Percentiles rank a stretch among this genome's conserved stretches.
These are phyloP conservation scores for Tupaia tana DNA, from an alignment of 2,113 vertebrate species.

Conservation along the genomic window DNA sequence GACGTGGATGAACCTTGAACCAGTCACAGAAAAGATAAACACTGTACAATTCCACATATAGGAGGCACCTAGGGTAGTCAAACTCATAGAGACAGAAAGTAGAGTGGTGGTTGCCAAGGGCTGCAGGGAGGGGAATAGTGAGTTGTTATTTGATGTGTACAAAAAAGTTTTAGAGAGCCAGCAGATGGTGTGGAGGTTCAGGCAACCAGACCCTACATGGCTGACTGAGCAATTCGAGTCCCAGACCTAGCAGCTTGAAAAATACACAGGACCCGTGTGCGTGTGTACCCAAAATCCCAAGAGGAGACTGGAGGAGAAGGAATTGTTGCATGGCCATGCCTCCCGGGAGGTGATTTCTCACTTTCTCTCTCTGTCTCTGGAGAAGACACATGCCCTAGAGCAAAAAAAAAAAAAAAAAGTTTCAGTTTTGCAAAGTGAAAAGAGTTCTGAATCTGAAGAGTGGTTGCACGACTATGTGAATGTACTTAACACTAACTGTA, in stretches of 20 bases:
- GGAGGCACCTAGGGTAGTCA: neutral
- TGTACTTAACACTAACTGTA: neutral
- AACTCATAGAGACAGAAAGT: neutral
- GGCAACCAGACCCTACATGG: too few relatives aligned
- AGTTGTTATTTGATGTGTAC: neutral
- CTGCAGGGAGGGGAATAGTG: neutral
- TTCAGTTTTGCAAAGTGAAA: neutral
- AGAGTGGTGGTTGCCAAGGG: neutral
- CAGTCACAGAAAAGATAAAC: neutral
- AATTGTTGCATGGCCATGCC: too few relatives aligned
- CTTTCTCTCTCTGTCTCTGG: too few relatives aligned
- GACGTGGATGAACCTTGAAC: neutral
- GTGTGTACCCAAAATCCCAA: too few relatives aligned
- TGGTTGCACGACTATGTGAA: neutral
- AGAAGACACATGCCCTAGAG: too few relatives aligned
- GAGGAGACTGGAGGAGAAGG: too few relatives aligned
- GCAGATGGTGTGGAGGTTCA: too few relatives aligned
- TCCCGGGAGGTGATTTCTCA: too few relatives aligned
- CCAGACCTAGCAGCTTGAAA: too few relatives aligned
- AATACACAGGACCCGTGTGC: too few relatives aligned
- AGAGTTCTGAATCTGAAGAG: neutral
- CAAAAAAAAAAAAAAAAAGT: neutral
- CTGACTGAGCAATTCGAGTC: too few relatives aligned
- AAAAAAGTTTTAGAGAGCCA: too few relatives aligned
- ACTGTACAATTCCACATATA: neutral